Evolutionary conservation across 2,113 vertebrate species (phyloP).

Genomic region (Vulpes ferrilata): DNA sequence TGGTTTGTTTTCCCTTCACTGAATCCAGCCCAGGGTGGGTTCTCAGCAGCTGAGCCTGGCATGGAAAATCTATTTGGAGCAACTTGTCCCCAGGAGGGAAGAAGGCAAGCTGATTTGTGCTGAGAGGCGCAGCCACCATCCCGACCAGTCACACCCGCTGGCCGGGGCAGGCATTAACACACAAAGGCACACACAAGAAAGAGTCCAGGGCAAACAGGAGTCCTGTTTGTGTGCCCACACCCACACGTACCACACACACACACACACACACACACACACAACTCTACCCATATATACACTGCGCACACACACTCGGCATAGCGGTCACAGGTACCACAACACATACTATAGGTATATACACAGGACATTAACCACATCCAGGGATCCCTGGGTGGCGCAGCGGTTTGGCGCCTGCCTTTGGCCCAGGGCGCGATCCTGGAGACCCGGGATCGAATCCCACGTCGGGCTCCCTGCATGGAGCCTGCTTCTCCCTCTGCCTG

Average conservation of each 20-base stretch:
- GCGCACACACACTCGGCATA: too few relatives aligned
- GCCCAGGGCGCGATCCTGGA: too few relatives aligned
- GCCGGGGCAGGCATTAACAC: neutral
- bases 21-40: conserved; percentile 43
- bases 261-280: too few relatives aligned
- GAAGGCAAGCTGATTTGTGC: neutral
- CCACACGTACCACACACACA: neutral
- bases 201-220: neutral
- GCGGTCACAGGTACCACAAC: neutral
- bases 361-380: neutral
- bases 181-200: neutral
- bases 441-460: too few relatives aligned
- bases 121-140: neutral
- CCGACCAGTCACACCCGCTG: neutral
- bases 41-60: conserved; percentile 56
- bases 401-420: too few relatives aligned
- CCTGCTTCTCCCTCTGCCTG: too few relatives aligned
- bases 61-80: conserved; percentile 67
- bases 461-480: too few relatives aligned
- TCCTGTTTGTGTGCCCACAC: neutral
- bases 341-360: neutral
- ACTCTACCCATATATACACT: neutral
- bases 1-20: conserved; percentile 65
- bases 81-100: conserved; percentile 57
- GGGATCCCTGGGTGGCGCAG: too few relatives aligned